Base-by-base conservation (phyloP, 2,797 vertebrate genomes). In the Otolemur crassicaudatus region DNA sequence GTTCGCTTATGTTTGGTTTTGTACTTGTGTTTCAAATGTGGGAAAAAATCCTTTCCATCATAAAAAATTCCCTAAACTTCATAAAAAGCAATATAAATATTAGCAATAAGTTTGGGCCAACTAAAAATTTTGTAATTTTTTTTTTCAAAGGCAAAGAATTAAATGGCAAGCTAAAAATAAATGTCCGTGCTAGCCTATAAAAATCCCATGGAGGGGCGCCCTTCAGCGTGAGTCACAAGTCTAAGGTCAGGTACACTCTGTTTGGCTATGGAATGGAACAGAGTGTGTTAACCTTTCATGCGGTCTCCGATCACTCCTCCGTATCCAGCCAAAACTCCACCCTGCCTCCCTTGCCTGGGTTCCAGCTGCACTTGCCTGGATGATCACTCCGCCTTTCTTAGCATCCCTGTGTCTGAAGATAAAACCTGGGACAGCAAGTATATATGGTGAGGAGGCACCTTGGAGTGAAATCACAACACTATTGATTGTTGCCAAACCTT, bases 91-190 rank as follows among this genome's bases (percentile, higher is more conserved):
- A 93, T 34, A 70, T 25, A 85, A 91, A 31, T 58, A 73, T 23
- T 65, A 88, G 23, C 65, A 34, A 76, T 22, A 93, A 65, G 23
- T 76, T 65, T 29, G 43, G 27, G 37, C 34, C 46, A 91, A 90
- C 13, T 85, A 79, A 96, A 94, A 56, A 75, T 25, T 69, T 63
- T 56, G 63, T 81, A 89, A 58, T 60, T 29, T 83, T 81, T 61
- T 73, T 84, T 83, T 60, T 49, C 79, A 43, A 85, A 92, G 67
- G 84, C 91, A 92, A 93, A 97, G 85, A 70, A 96, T 73, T 94
- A 94, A 93, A 60, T 81, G n/a, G 85, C 16, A 83, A 96, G 85
- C 93, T 92, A 96, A 96, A 95, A 97, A 96, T 97, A 95, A 94
- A 93, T 75, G 75, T 58, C 73, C 72, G 63, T 4, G 31, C 58